phyloP scores from a whole-genome alignment of 2,113 vertebrate genomes.

The Xiphophorus hellerii region DNA sequence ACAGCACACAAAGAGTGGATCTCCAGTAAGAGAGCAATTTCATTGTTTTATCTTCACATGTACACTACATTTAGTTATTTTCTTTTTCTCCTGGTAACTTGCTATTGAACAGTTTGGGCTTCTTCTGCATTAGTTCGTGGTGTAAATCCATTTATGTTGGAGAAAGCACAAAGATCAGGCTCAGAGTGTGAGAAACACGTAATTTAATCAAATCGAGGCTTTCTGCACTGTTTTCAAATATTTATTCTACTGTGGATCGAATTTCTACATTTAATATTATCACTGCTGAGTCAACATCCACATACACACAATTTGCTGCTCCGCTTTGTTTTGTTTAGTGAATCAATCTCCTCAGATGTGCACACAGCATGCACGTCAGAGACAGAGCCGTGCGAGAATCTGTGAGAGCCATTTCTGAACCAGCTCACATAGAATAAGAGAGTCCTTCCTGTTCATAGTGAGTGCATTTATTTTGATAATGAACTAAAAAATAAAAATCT shows the following conservation, averaged over 20 bases:
- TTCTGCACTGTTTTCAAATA: neutral
- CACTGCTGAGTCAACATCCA: neutral
- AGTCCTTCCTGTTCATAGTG: too few species aligned
- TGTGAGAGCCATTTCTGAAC: neutral
- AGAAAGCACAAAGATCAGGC: neutral
- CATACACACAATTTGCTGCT: neutral
- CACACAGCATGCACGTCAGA: neutral
- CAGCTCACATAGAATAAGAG: too few species aligned
- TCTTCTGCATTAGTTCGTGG: neutral
- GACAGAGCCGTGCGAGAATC: neutral
- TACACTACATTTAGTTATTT: neutral
- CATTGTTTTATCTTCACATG: neutral
- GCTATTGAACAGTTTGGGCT: neutral
- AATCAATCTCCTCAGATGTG: neutral
- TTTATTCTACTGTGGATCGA: neutral
- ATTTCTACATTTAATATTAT: conserved; percentile 2
- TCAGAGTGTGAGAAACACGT: neutral
- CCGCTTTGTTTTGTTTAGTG: neutral
- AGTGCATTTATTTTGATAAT: too few species aligned
- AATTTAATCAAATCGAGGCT: neutral
- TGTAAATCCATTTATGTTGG: neutral
- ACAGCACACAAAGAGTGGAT: neutral
- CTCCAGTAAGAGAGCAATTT: neutral
- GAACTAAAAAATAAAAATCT: too few species aligned
- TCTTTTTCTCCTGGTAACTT: neutral